These are phyloP conservation scores for Lobophora halterata DNA, from an alignment of 2,888 invertebrate species.

Conservation along the genomic window DNA sequence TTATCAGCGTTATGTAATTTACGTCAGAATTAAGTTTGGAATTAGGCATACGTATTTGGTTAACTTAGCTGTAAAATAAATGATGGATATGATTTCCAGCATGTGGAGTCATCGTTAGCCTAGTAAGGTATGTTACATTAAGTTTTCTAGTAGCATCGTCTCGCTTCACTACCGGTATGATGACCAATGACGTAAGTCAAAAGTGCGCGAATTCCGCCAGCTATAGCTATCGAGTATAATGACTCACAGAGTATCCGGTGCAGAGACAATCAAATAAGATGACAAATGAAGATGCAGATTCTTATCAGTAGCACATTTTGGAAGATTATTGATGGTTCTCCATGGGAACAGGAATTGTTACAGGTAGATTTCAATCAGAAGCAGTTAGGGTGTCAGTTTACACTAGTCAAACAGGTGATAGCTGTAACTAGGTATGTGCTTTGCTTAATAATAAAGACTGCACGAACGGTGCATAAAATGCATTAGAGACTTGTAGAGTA, in stretches of 20 bases:
- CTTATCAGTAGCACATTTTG: too few relatives aligned
- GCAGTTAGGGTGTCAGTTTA: conserved; percentile 27
- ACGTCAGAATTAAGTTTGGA: too few relatives aligned
- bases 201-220: conserved; percentile 71
- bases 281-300: too few relatives aligned
- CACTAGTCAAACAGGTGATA: conserved; percentile 32
- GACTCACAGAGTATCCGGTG: conserved; percentile 63
- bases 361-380: too few relatives aligned
- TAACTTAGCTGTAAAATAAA: background rate
- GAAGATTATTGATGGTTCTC: too few relatives aligned
- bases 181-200: conserved; percentile 62
- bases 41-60: too few relatives aligned
- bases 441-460: conserved; percentile 48
- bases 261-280: conserved; percentile 36
- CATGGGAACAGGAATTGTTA: too few relatives aligned
- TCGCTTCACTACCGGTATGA: conserved; percentile 43
- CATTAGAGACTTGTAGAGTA: conserved; percentile 34
- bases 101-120: conserved; percentile 12
- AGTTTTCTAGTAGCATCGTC: conserved; percentile 35
- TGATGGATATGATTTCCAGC: conserved; percentile 23
- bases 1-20: too few relatives aligned
- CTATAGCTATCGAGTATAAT: conserved; percentile 46
- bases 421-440: conserved; percentile 33
- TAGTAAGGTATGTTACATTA: too few relatives aligned
- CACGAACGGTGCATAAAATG: conserved; percentile 47